A percentile compares a stretch with the other conserved stretches of the same genome.
phyloP scores from a whole-genome alignment of 2,113 vertebrate species.

The Dipodomys stephensi region DNA sequence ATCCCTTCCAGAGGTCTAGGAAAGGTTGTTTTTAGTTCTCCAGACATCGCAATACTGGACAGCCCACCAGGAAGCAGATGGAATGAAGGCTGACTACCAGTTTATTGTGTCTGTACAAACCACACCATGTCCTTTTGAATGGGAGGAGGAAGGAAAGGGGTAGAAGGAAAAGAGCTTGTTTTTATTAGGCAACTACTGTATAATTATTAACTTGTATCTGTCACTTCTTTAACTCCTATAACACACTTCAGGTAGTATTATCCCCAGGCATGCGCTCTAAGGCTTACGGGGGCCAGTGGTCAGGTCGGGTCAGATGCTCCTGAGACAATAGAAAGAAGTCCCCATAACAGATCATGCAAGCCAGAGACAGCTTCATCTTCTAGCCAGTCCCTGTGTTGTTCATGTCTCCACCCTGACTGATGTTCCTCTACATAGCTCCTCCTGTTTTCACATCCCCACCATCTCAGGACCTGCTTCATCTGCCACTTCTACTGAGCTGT shows the following conservation, averaged over 20 bases:
- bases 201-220: neutral
- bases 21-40: constrained; percentile 51
- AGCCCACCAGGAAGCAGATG: neutral
- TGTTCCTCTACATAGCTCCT: neutral
- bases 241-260: neutral
- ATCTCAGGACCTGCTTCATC: neutral
- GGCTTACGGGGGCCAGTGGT: neutral
- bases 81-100: neutral
- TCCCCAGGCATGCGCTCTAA: neutral
- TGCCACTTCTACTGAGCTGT: neutral
- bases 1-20: neutral
- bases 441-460: neutral
- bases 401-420: neutral
- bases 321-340: neutral
- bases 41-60: neutral
- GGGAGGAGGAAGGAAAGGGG: neutral
- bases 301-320: neutral
- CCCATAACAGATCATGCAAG: neutral
- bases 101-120: neutral
- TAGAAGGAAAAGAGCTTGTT: neutral
- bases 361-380: neutral
- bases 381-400: neutral
- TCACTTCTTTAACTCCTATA: constrained; percentile 3
- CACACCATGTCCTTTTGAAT: neutral
- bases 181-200: neutral